Evolutionary conservation across 2,888 invertebrate species (phyloP), one percentile per base, ranked within the genome.

Genomic region (Nemurella pictetii): DNA sequence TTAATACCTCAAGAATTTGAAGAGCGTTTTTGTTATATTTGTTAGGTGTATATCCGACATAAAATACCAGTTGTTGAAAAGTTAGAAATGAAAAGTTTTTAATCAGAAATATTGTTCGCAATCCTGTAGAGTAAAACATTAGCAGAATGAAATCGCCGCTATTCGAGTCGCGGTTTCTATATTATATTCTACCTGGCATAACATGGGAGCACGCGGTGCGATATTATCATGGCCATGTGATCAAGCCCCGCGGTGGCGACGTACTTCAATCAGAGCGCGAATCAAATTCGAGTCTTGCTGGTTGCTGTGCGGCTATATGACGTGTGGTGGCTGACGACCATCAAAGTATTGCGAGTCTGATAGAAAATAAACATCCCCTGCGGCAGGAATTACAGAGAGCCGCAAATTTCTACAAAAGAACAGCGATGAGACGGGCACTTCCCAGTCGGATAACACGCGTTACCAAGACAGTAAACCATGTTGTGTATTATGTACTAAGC

Each of bases 121-220:
- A 78, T 78, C 78, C n/a, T 30, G 9, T 29, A 29, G 78, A 78
- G 78, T 78, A 27, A 78, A 78, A 78, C 78, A 78, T 78, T 78
- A 78, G 78, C 29, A 78, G 30, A 30, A 78, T 78, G 78, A 78
- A 29, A 30, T 75, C 75, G 75, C 4, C 9, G 55, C 2, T 20
- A 75, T 25, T 36, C 36, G 75, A 7, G 28, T 25, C 9, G 26
- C 0, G 75, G 12, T 5, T 26, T 75, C 26, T 4, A 75, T 75
- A 36, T 36, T 36, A n/a, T n/a, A n/a, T n/a, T n/a, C n/a, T n/a
- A 55, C 55, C 20, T 55, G 12, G 20, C 55, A 55, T 20, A 55
- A 55, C 20, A 55, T 55, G 15, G 55, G 12, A 12, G 55, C 15
- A 7, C 2, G 55, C 55, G 55, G 20, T 20, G 55, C 12, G 12